Evolutionary conservation across 2,113 vertebrate genomes (phyloP).

Genomic region (Gymnobelideus leadbeateri): DNA sequence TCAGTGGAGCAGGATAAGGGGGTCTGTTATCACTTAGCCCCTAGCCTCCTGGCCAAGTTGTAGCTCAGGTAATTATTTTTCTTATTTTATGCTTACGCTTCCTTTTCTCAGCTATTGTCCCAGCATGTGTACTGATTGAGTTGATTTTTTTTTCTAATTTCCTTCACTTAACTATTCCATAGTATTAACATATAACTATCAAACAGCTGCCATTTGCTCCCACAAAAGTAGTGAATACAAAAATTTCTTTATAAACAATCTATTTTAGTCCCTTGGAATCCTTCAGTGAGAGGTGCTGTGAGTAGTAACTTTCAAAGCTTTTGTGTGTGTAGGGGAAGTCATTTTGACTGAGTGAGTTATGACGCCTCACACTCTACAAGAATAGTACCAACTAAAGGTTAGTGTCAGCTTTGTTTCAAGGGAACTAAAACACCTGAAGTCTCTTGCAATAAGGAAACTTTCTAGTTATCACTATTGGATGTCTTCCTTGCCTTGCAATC

Average conservation of each 20-base stretch:
- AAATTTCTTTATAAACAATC: not conserved
- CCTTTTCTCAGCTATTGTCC: not conserved
- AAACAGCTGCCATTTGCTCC: constrained; percentile 8
- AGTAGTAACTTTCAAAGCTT: constrained; percentile 6
- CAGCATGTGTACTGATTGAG: not conserved
- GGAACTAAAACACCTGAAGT: not conserved
- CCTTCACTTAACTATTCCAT: constrained; percentile 11
- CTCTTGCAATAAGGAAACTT: constrained; percentile 15
- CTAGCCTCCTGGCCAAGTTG: constrained; percentile 26
- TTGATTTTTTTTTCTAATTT: not conserved
- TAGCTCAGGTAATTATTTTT: constrained; percentile 74
- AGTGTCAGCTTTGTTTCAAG: constrained; percentile 23
- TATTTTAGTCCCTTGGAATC: constrained; percentile 40
- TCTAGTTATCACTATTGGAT: not conserved
- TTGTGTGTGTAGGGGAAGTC: not conserved
- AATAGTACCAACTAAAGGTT: constrained; percentile 5
- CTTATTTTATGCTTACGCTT: constrained; percentile 18
- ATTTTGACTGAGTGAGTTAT: not conserved
- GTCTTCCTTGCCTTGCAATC: constrained; percentile 49
- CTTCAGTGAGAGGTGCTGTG: constrained; percentile 3
- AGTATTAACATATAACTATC: not conserved
- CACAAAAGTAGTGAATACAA: not conserved
- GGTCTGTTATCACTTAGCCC: constrained; percentile 4
- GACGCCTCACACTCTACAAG: not conserved
- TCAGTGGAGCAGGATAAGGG: constrained; percentile 26